Evolutionary conservation across 2,888 invertebrate species (phyloP), one percentile per base, ranked within the genome.

Genomic region (Eubasilissa splendida): DNA sequence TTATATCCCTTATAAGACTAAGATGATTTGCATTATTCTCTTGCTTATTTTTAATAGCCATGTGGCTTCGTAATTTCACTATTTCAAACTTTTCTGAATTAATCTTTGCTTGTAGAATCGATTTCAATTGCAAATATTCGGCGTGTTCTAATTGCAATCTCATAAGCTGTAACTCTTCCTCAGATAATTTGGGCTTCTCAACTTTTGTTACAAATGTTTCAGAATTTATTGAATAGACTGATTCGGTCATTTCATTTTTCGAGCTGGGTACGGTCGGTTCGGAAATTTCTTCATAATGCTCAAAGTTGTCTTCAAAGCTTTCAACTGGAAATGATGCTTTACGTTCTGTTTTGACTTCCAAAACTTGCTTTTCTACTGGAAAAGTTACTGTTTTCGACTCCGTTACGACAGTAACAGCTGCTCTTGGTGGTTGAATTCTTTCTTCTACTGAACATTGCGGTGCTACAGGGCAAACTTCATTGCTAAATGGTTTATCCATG

Each of bases 81-180:
- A 95, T 93, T 89, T 96, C 95, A 60, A 93, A 92, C 85, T 92
- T 93, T 87, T 96, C 96, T 0, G 92, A 91, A 85, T 93, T 92
- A 77, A 96, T 95, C 86, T 94, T 93, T 1, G 92, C 92, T 86
- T 93, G 93, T 11, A 96, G 87, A 70, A 93, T 90, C 1, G 93
- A 92, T 84, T 95, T 94, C 85, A 96, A 90, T 83, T 93, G 93
- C 52, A 94, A 87, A 82, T 94, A 90, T 84, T 93, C 93, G 2
- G 92, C 92, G 84, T 93, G 93, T 86, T 94, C 94, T n/a, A 93
- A 87, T 86, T 94, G 93, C 5, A 94, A 86, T 76, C 93, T 87
- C 70, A 92, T 86, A 54, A 93, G 88, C 85, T 90, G 91, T 0
- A 91, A 85, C 85, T 92, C 92, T 80, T 92, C 92, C 66, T 92